Evolutionary conservation across 2,888 invertebrate genomes (phyloP).

Genomic region (Megastigmus dorsalis): DNA sequence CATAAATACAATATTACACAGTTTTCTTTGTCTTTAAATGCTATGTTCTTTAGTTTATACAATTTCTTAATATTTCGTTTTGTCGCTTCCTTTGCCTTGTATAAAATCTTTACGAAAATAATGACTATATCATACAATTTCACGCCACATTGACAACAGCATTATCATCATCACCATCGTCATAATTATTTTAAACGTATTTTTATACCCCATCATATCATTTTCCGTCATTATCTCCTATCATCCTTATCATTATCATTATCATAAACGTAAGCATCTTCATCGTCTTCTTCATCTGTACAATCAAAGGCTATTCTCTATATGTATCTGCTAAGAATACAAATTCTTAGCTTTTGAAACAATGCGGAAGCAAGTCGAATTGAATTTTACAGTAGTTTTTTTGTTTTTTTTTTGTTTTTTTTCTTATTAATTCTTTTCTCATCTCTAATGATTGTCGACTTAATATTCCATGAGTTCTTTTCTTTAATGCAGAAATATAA

Average conservation of each 20-base stretch:
- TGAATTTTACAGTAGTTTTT: neutral
- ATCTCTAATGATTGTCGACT: conserved; percentile 45
- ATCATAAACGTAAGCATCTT: conserved; percentile 11
- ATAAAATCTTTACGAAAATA: conserved; percentile 71
- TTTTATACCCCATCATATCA: neutral
- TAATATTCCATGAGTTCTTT: conserved; percentile 14
- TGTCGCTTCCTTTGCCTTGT: conserved; percentile 54
- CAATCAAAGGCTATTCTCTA: conserved; percentile 30
- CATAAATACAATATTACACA: conserved; percentile 40
- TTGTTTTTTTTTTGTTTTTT: neutral
- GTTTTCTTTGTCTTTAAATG: conserved; percentile 17
- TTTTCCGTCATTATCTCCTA: neutral
- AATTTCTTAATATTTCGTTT: conserved; percentile 43
- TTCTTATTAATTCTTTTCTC: neutral
- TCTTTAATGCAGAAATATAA: neutral
- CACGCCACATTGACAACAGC: conserved; percentile 45
- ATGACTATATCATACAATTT: conserved; percentile 66
- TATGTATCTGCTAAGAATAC: conserved; percentile 25
- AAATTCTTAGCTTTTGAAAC: conserved; percentile 43
- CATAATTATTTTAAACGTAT: conserved; percentile 8
- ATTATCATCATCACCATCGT: conserved; percentile 14
- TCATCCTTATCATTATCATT: neutral
- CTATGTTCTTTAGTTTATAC: conserved; percentile 41
- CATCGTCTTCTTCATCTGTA: conserved; percentile 8
- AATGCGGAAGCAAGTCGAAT: conserved; percentile 20